Base-by-base conservation (phyloP, 2,888 invertebrate species). In the Tryphoninae sp. region DNA sequence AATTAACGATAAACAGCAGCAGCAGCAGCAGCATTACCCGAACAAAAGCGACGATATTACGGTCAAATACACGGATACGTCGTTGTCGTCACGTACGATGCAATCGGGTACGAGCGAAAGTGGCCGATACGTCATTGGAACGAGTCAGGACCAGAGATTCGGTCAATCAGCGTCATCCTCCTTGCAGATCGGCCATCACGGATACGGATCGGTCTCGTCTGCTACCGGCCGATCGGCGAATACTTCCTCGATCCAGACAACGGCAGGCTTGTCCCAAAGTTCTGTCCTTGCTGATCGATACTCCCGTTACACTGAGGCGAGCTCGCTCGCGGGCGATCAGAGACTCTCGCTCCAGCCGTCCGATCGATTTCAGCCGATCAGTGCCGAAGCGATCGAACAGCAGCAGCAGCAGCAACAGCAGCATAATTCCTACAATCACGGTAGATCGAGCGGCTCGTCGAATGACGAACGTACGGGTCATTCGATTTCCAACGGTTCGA, bases 1-100 rank as follows among this genome's bases (percentile, higher is more conserved):
- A 79, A 85, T 87, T 40, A 78, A 81, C 59, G 89, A 89, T n/a
- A 86, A 85, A 69, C 85, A 85, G 82, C 84, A 88, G 78, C 84
- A 85, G 59, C 85, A 85, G 82, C 87, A 82, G 78, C 86, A 64
- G 86, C 87, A 81, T 84, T 85, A 74, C 84, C 80, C 73, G 77
- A 82, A 45, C 78, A 84, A 67, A 58, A 13, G 22, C 51, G 82
- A 82, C 51, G 82, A 82, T 64, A 78, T 79, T 78, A 79, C 51
- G 40, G 61, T n/a, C 75, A 82, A 78, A 49, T 81, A 81, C 26
- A 59, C 75, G 19, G 72, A 78, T 11, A 58, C 79, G 2, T 75
- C 83, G 58, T 42, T 78, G 26, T 72, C 69, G 13, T 72, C 83
- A 26, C 85, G 89, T 4, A 67, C 85, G 51, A 78, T 86, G 49